Evolutionary conservation across 2,113 vertebrate genomes (phyloP).

Genomic region (Percina caprodes): DNA sequence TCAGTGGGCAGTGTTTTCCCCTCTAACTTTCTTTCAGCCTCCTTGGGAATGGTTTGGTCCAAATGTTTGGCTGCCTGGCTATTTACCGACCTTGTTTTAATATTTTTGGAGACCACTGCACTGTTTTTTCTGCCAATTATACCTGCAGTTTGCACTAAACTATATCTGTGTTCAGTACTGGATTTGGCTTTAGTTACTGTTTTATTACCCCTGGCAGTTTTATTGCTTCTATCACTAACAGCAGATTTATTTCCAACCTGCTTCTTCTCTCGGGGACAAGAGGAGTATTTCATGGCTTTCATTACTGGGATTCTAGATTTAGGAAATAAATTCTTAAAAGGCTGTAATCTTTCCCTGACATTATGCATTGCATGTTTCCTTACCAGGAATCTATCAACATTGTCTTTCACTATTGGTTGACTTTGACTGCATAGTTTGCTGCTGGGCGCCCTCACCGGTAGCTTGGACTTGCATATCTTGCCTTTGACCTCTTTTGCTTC

Average conservation of each 20-base stretch:
- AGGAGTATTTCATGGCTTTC: slow-evolving; percentile 82
- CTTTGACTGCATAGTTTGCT: slow-evolving; percentile 83
- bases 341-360: slow-evolving; percentile 81
- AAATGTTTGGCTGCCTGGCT: slow-evolving; percentile 88
- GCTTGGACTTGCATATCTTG: slow-evolving; percentile 90
- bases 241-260: slow-evolving; percentile 77
- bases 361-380: slow-evolving; percentile 39
- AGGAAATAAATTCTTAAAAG: slow-evolving; percentile 81
- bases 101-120: slow-evolving; percentile 86
- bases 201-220: slow-evolving; percentile 81
- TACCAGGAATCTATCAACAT: slow-evolving; percentile 66
- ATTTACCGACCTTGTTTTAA: slow-evolving; percentile 88
- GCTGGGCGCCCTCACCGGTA: slow-evolving; percentile 89
- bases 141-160: slow-evolving; percentile 14
- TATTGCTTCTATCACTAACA: slow-evolving; percentile 83
- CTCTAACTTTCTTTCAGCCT: slow-evolving; percentile 91
- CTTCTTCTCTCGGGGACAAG: slow-evolving; percentile 77
- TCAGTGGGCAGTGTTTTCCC: slow-evolving; percentile 90
- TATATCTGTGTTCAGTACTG: slow-evolving; percentile 70
- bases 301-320: slow-evolving; percentile 94
- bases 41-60: slow-evolving; percentile 86
- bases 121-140: slow-evolving; percentile 82
- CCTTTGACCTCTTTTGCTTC: slow-evolving; percentile 83
- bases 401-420: slow-evolving; percentile 76
- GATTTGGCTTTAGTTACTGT: slow-evolving; percentile 87